Conservation (phyloP, 2,888 invertebrate species). For the Pterobdella sp. region DNA sequence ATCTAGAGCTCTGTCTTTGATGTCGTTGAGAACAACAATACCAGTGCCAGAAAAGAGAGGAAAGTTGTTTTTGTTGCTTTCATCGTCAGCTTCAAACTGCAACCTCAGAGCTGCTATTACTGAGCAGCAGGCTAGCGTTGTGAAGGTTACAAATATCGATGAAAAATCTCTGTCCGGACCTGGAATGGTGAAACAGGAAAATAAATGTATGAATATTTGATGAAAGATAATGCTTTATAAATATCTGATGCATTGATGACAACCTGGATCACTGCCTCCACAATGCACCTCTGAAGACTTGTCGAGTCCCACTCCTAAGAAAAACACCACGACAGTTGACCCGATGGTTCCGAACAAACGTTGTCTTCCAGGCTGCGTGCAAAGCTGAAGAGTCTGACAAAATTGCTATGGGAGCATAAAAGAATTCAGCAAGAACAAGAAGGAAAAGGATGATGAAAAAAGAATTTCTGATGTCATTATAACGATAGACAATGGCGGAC, state of each 20-base stretch:
- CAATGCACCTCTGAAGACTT: slow-evolving; percentile 17
- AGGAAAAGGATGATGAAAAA: slow-evolving; percentile 22
- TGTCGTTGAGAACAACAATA: slow-evolving; percentile 20
- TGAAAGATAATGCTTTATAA: too few relatives aligned
- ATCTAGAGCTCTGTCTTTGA: slow-evolving; percentile 26
- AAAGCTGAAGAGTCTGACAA: slow-evolving; percentile 20
- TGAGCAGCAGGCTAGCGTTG: slow-evolving; percentile 24
- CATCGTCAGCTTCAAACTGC: slow-evolving; percentile 22
- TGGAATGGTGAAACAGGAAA: too few relatives aligned
- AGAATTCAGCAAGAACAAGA: slow-evolving; percentile 23
- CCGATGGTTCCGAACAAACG: slow-evolving; percentile 26
- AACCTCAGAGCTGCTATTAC: slow-evolving; percentile 22
- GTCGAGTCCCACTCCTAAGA: slow-evolving; percentile 26
- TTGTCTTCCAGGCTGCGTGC: slow-evolving; percentile 20
- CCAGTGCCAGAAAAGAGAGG: slow-evolving; percentile 21
- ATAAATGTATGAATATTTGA: too few relatives aligned
- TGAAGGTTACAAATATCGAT: slow-evolving; percentile 22
- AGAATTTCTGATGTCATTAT: slow-evolving; percentile 24
- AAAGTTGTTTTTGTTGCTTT: not conserved
- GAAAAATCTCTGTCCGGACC: slow-evolving; percentile 23
- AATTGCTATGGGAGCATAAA: slow-evolving; percentile 20
- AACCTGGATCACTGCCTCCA: slow-evolving; percentile 19
- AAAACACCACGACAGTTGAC: slow-evolving; percentile 24
- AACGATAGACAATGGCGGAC: slow-evolving; percentile 20
- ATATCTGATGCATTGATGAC: too few relatives aligned